Conservation (phyloP, 2,797 vertebrate species). For the Sebastolobus alascanus region DNA sequence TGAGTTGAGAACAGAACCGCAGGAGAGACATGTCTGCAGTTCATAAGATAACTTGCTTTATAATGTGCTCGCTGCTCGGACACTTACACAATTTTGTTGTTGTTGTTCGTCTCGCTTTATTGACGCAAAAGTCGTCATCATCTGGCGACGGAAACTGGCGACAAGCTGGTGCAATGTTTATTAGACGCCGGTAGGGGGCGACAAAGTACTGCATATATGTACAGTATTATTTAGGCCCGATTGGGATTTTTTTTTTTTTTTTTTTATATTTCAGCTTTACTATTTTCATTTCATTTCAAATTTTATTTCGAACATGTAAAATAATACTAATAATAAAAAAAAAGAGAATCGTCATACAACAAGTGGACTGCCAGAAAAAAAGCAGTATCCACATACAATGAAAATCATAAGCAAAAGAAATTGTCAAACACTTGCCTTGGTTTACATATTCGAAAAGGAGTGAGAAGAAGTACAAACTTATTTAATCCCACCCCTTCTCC, state of each 20-base stretch:
- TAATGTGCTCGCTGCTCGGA: neutral
- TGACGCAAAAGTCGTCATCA: slow-evolving; percentile 60
- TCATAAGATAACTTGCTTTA: neutral
- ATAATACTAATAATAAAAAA: no score
- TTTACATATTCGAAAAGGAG: no score
- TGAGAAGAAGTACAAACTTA: no score
- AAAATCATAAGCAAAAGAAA: no score
- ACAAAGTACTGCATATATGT: neutral
- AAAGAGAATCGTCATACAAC: no score
- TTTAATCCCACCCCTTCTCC: no score
- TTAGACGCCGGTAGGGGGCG: slow-evolving; percentile 4
- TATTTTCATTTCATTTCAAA: no score
- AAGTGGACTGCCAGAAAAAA: no score
- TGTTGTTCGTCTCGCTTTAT: slow-evolving; percentile 24
- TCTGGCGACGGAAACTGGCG: neutral
- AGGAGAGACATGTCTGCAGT: slow-evolving; percentile 62
- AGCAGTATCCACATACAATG: no score
- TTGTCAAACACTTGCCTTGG: no score
- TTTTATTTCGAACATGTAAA: no score
- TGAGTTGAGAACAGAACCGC: slow-evolving; percentile 16
- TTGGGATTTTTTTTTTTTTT: neutral
- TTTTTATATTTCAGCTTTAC: no score
- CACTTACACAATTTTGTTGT: slow-evolving; percentile 44
- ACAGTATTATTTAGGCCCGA: neutral
- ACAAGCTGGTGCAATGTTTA: neutral